Percentiles rank a stretch among this genome's conserved stretches.
Conservation (phyloP, 2,113 vertebrate species). For the Neopipo cinnamomea region DNA sequence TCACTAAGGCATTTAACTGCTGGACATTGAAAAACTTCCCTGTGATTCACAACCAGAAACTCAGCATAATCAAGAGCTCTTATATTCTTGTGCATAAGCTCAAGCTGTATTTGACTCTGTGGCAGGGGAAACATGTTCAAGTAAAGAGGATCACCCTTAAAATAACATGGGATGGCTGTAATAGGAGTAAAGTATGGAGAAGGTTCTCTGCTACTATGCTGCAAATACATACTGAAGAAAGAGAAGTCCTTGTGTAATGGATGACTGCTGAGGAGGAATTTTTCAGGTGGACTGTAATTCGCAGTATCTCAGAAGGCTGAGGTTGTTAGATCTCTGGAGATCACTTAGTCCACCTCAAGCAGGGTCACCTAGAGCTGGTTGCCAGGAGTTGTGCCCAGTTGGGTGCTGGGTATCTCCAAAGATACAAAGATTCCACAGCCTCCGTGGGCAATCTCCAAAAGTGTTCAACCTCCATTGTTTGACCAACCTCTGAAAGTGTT, state of each 20-base stretch:
- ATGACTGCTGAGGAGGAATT: neutral
- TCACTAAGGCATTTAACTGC: constrained; percentile 67
- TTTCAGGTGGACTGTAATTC: neutral
- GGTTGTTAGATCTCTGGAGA: neutral
- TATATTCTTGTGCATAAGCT: constrained; percentile 39
- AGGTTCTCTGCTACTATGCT: neutral
- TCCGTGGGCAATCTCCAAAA: neutral
- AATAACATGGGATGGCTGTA: neutral
- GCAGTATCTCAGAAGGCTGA: neutral
- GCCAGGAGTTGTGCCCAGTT: neutral
- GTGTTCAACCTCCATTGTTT: neutral
- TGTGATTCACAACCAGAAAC: constrained; percentile 78
- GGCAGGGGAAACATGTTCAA: constrained; percentile 11
- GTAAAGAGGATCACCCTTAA: neutral
- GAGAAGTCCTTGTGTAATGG: neutral
- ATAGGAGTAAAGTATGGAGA: neutral
- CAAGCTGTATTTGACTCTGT: neutral
- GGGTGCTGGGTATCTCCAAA: neutral
- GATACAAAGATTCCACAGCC: neutral
- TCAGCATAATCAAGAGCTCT: constrained; percentile 77
- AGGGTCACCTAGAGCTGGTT: neutral
- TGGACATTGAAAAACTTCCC: constrained; percentile 74
- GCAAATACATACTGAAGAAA: neutral
- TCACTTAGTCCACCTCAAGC: neutral
- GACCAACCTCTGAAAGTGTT: neutral